These are phyloP conservation scores for Tinea pellionella DNA, from an alignment of 2,888 invertebrate genomes.

Conservation along the genomic window DNA sequence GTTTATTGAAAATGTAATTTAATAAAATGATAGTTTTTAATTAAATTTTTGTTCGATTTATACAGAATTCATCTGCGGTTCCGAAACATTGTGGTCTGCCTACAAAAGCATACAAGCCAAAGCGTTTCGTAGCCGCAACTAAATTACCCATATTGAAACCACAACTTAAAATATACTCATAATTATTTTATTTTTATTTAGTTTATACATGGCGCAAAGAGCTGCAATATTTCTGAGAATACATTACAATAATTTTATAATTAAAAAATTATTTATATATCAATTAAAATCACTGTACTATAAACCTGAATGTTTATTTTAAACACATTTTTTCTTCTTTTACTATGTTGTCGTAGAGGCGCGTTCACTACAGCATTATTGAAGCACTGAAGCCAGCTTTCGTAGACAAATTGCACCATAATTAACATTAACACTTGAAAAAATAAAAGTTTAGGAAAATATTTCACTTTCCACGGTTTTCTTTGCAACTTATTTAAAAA, in stretches of 20 bases:
- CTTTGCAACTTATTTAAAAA: no score
- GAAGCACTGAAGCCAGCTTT: no score
- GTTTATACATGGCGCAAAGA: background rate
- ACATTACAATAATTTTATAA: background rate
- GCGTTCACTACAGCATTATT: no score
- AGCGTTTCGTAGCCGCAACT: background rate
- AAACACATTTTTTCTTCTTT: no score
- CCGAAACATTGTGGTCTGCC: background rate
- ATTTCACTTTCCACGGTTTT: no score
- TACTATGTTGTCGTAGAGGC: no score
- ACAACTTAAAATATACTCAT: background rate
- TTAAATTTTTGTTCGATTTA: background rate
- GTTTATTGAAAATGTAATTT: background rate
- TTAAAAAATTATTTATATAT: no score
- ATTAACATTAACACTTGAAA: no score
- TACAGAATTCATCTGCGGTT: background rate
- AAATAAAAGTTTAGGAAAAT: no score
- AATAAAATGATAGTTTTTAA: background rate
- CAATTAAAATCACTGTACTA: no score
- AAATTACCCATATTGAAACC: constrained; percentile 5
- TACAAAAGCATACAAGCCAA: background rate
- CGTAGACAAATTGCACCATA: no score
- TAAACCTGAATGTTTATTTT: no score
- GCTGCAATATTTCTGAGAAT: background rate
- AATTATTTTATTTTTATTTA: background rate